Evolutionary conservation across 92 coral and sea anemone genomes (phyloP), one percentile per base, ranked within the genome.

Genomic region (Palythoa caribaeorum): DNA sequence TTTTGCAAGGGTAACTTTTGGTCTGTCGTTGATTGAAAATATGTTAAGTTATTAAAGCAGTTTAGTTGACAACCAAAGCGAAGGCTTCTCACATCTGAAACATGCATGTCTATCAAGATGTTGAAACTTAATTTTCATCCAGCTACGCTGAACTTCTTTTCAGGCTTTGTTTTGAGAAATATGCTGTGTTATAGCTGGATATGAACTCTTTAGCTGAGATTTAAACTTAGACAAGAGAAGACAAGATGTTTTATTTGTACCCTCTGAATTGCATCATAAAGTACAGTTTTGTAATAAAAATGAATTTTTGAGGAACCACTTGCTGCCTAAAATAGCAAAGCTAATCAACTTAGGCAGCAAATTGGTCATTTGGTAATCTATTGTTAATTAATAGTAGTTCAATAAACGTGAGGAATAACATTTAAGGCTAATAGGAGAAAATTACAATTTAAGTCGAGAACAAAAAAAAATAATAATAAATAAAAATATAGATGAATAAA

Each of bases 1-100:
- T n/a, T n/a, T n/a, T n/a, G n/a, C n/a, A n/a, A n/a, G n/a, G 77
- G 77, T 72, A 72, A 72, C 50, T 72, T 72, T 8, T 72, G 37
- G 17, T 38, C 13, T 10, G 1, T 2, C 17, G 17, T 20, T 66
- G 59, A 53, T 53, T 53, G 59, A 53, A 53, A 53, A 53, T 53
- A 53, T 53, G 59, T 53, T 53, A 53, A 0, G 59, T 53, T 53
- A 53, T 53, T 53, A 53, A 53, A 53, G 59, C 59, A 53, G 59
- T 53, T 53, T 0, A 53, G 59, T 53, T 53, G 59, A 53, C 59
- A 53, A 53, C 59, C 1, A 14, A 53, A 53, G 59, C 1, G 59
- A 53, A 53, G 57, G 59, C 59, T 53, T 53, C 59, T 53, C 59
- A 53, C 59, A 1, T 53, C 59, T 53, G 59, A 53, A 53, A 53